phyloP scores from a whole-genome alignment of 2,888 invertebrate genomes.

The Campoplex nolae region DNA sequence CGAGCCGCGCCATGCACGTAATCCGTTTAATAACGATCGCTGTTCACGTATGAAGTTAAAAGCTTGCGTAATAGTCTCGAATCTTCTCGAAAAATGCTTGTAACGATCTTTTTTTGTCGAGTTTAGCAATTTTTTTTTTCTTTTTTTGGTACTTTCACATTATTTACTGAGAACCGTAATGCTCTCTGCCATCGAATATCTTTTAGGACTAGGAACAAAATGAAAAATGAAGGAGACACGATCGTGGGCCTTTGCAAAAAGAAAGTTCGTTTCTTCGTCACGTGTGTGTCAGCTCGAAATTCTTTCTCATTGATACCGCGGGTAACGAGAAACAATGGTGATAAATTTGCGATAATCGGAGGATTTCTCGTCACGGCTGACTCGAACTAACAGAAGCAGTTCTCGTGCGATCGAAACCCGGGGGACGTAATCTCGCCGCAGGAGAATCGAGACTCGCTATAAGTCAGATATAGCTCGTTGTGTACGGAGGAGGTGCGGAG shows the following conservation, averaged over 20 bases:
- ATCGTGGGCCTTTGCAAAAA: neutral
- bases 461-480: conserved; percentile 21
- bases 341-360: conserved; percentile 46
- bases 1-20: neutral
- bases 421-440: conserved; percentile 64
- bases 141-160: neutral
- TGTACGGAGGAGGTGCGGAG: conserved; percentile 61
- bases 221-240: neutral
- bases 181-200: neutral
- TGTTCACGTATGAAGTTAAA: neutral
- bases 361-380: conserved; percentile 57
- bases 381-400: conserved; percentile 29
- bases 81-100: neutral
- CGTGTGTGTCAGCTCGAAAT: conserved; percentile 14
- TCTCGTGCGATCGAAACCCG: conserved; percentile 55
- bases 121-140: too few relatives aligned
- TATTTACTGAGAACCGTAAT: neutral
- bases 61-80: neutral
- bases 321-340: conserved; percentile 42
- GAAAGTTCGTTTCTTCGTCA: conserved; percentile 7
- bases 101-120: neutral
- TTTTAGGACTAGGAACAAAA: too few relatives aligned
- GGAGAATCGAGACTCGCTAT: conserved; percentile 56
- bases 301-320: conserved; percentile 66
- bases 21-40: neutral